phyloP scores from a whole-genome alignment of 2,797 vertebrate species.

The Balearica regulorum region DNA sequence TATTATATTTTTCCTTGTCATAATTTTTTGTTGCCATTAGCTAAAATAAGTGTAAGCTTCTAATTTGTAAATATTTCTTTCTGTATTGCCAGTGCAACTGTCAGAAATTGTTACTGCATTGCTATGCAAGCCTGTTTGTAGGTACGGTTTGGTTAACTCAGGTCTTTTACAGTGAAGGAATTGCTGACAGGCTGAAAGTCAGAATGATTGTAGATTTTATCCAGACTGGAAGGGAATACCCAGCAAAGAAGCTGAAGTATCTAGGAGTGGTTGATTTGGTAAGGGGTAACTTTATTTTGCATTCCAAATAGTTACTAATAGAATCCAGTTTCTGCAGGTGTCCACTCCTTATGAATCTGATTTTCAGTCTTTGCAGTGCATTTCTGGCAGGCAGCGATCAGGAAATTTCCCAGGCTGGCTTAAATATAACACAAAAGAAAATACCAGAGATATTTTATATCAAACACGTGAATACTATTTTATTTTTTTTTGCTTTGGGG shows the following conservation, averaged over 20 bases:
- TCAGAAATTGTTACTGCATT: not conserved
- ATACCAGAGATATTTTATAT: not conserved
- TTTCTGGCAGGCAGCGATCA: not conserved
- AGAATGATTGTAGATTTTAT: not conserved
- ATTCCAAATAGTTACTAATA: not conserved
- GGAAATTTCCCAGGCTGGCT: not conserved
- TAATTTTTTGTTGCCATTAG: not conserved
- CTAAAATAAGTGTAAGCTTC: not conserved
- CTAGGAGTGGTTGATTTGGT: not conserved
- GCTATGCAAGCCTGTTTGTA: constrained; percentile 8
- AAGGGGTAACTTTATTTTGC: not conserved
- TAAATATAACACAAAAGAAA: not conserved
- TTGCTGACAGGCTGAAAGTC: not conserved
- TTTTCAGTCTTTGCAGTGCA: not conserved
- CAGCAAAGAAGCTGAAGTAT: not conserved
- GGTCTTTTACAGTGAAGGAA: constrained; percentile 15
- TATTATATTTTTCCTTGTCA: not conserved
- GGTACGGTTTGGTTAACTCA: constrained; percentile 13
- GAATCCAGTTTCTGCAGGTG: not conserved
- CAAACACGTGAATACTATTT: not conserved
- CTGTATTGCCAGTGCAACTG: not conserved
- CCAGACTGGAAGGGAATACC: not conserved
- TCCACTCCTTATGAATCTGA: not conserved
- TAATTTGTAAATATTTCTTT: not conserved
- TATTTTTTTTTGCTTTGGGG: not conserved